Evolutionary conservation across 2,113 vertebrate genomes (phyloP).

Genomic region (Colaptes auratus): DNA sequence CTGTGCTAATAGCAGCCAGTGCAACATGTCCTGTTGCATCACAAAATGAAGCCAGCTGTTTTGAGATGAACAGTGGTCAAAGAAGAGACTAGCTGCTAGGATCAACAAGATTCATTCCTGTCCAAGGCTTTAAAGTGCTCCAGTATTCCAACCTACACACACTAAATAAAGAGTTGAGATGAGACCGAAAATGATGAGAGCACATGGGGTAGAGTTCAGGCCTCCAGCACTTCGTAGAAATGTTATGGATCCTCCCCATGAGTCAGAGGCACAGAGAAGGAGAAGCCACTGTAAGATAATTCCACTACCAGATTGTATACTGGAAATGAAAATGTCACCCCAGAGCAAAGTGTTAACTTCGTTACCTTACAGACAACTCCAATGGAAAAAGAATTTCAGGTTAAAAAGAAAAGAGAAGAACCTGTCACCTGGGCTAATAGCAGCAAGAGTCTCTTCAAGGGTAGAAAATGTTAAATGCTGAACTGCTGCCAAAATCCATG

Average conservation of each 20-base stretch:
- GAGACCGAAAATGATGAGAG: neutral
- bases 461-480: neutral
- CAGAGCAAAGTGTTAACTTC: neutral
- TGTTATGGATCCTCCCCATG: neutral
- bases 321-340: conserved; percentile 17
- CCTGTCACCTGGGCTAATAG: neutral
- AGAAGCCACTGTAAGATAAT: neutral
- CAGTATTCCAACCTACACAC: neutral
- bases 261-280: neutral
- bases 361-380: neutral
- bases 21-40: neutral
- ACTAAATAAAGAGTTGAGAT: neutral
- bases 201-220: neutral
- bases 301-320: neutral
- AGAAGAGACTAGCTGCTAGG: neutral
- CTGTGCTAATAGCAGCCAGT: neutral
- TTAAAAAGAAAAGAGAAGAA: conserved; percentile 11
- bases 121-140: neutral
- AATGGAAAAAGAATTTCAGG: neutral
- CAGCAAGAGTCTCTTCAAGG: neutral
- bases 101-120: neutral
- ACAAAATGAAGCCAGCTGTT: neutral
- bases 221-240: neutral
- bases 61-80: neutral
- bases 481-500: neutral